A percentile compares a stretch with the other conserved stretches of the same genome.
Conservation (phyloP, 2,888 invertebrate species). For the Zygogramma bicolorata region DNA sequence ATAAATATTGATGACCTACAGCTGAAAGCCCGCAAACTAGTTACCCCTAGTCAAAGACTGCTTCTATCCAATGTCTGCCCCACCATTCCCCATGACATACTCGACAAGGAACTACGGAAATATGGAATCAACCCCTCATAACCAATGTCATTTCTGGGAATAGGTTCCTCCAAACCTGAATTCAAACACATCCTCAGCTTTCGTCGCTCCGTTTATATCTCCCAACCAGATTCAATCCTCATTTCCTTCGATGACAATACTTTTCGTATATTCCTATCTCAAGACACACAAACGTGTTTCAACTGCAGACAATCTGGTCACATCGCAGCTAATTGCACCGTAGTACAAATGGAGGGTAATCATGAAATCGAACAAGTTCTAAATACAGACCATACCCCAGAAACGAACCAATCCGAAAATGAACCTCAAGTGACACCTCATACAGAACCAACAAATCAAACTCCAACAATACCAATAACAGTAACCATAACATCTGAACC, state of each 20-base stretch:
- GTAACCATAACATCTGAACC: not conserved
- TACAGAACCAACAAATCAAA: too few relatives aligned
- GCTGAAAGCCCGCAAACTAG: not conserved
- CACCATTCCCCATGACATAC: conserved; percentile 10
- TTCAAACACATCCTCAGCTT: conserved; percentile 31
- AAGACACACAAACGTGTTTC: not conserved
- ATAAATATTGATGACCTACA: not conserved
- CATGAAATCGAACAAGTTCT: not conserved
- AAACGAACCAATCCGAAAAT: too few relatives aligned
- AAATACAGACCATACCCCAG: too few relatives aligned
- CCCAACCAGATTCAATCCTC: not conserved
- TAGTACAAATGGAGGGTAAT: not conserved
- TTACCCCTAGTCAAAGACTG: conserved; percentile 8
- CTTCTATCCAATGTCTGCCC: conserved; percentile 10
- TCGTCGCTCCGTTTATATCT: conserved; percentile 47
- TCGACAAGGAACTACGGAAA: not conserved
- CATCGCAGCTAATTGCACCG: not conserved
- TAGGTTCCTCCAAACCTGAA: conserved; percentile 2
- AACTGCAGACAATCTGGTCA: not conserved
- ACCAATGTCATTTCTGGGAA: not conserved
- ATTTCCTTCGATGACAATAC: not conserved
- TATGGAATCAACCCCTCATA: not conserved
- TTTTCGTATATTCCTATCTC: not conserved
- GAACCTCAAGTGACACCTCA: too few relatives aligned
- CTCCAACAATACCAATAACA: too few relatives aligned